Percentiles rank a stretch among this genome's conserved stretches.
Evolutionary conservation across 2,797 vertebrate species (phyloP).

Genomic region (Nyctibius grandis): DNA sequence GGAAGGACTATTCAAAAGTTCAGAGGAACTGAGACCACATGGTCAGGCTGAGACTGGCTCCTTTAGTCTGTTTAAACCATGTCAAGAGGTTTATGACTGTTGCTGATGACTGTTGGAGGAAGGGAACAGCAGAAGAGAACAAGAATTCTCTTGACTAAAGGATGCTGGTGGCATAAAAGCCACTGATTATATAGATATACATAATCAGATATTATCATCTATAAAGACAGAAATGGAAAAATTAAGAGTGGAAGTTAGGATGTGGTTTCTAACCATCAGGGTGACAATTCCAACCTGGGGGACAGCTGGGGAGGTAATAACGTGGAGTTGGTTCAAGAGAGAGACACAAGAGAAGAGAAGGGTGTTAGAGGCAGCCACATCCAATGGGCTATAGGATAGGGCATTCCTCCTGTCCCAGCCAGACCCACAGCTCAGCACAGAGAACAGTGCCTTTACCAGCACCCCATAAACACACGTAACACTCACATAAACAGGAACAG

Average conservation of each 20-base stretch:
- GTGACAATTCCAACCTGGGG: background rate
- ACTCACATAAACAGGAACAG: background rate
- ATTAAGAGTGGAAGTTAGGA: background rate
- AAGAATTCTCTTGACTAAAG: background rate
- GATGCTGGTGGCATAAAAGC: accelerated
- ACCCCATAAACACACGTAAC: accelerated
- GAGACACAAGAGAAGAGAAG: background rate
- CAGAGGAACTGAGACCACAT: accelerated
- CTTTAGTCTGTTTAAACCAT: background rate
- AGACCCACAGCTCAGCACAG: background rate
- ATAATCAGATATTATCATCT: too few relatives aligned
- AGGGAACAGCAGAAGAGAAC: background rate
- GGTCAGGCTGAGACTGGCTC: background rate
- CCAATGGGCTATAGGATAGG: background rate
- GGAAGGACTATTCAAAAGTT: background rate
- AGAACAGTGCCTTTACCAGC: background rate
- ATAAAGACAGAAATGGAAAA: background rate
- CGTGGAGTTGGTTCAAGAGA: background rate
- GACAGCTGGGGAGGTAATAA: background rate
- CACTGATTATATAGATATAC: too few relatives aligned
- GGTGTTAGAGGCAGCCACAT: too few relatives aligned
- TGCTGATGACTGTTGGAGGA: background rate
- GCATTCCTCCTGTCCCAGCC: background rate
- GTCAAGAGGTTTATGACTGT: background rate
- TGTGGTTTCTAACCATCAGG: background rate